Conservation (phyloP, 2,888 invertebrate genomes). For the Sturmia bella region DNA sequence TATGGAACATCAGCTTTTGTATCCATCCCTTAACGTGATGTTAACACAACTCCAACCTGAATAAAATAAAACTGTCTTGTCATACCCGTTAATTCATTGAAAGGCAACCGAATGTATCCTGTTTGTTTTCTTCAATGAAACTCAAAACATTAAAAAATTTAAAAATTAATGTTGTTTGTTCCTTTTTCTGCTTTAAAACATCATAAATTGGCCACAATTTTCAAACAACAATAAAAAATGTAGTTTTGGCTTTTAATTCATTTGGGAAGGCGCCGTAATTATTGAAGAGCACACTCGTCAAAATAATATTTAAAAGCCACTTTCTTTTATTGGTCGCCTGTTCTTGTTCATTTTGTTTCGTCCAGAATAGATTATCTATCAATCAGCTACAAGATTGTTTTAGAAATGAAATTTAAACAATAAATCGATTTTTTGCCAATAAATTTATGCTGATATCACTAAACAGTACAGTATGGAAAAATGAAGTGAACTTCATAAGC, state of each 20-base stretch:
- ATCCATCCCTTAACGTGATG: conserved; percentile 22
- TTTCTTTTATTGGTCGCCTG: not conserved
- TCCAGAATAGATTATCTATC: too few species aligned
- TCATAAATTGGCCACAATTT: conserved; percentile 68
- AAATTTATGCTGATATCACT: too few species aligned
- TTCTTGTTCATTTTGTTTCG: not conserved
- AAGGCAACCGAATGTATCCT: conserved; percentile 35
- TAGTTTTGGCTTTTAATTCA: conserved; percentile 33
- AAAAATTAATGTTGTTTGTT: conserved; percentile 22
- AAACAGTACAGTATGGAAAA: too few species aligned
- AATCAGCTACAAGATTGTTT: too few species aligned
- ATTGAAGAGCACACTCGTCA: conserved; percentile 37
- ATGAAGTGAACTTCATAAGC: too few species aligned
- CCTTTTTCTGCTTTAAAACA: conserved; percentile 44
- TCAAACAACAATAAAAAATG: conserved; percentile 55
- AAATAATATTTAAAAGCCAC: conserved; percentile 36
- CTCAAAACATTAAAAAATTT: conserved; percentile 51
- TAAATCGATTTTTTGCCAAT: too few species aligned
- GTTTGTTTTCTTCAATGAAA: conserved; percentile 51
- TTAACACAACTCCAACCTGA: not conserved
- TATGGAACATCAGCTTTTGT: conserved; percentile 41
- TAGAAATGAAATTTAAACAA: too few species aligned
- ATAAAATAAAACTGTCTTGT: conserved; percentile 57
- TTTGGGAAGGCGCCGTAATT: conserved; percentile 62
- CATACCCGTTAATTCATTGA: conserved; percentile 59